Conservation (phyloP, 2,888 invertebrate genomes). For the Ectobius pallidus region DNA sequence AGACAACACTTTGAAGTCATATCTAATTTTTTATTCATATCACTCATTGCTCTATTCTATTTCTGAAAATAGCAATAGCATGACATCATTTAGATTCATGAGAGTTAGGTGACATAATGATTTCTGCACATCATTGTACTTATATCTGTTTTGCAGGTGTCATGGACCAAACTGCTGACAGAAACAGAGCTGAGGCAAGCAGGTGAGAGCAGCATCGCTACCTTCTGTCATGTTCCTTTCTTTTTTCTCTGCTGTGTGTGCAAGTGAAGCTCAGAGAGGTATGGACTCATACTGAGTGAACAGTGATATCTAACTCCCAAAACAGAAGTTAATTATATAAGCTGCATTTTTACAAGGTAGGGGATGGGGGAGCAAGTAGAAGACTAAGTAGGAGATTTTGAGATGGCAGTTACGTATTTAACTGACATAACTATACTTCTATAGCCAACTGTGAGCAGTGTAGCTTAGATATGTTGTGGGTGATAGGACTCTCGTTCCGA, state of each 20-base stretch:
- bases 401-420: neutral
- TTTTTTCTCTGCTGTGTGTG: neutral
- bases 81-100: too few relatives aligned
- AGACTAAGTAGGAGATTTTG: neutral
- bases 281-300: neutral
- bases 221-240: constrained; percentile 10
- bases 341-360: constrained; percentile 13
- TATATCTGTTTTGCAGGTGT: constrained; percentile 20
- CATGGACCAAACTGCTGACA: constrained; percentile 17
- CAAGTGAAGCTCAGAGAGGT: neutral
- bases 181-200: neutral
- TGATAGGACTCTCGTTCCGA: constrained; percentile 18
- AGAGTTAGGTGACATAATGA: too few relatives aligned
- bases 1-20: too few relatives aligned
- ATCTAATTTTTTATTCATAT: too few relatives aligned
- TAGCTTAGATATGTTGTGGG: constrained; percentile 21
- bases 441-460: constrained; percentile 2
- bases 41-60: too few relatives aligned
- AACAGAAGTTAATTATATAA: constrained; percentile 5
- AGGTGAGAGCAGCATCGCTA: neutral
- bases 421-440: neutral
- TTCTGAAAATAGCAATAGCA: too few relatives aligned
- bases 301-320: constrained; percentile 4
- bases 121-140: too few relatives aligned
- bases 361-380: neutral